A percentile compares a stretch with the other conserved stretches of the same genome.
These are phyloP conservation scores for Melanotaenia trifasciata DNA, from an alignment of 2,797 vertebrate genomes.

Conservation along the genomic window DNA sequence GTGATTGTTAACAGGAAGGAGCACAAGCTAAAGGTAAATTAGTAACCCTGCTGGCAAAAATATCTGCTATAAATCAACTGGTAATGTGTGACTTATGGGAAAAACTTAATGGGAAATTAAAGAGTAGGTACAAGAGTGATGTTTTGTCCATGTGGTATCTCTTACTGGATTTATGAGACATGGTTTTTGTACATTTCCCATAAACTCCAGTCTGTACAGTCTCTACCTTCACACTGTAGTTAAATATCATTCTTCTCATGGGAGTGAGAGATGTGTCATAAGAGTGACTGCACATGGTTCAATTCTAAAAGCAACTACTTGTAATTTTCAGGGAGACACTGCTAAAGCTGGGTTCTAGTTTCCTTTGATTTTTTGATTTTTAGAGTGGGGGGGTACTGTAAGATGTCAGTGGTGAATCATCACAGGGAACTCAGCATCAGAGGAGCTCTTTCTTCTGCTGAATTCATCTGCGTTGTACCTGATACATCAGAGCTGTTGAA, in stretches of 20 bases:
- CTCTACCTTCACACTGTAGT: conserved; percentile 49
- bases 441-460: neutral
- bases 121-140: neutral
- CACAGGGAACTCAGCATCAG: too few relatives aligned
- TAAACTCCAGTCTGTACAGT: conserved; percentile 15
- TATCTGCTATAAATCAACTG: too few relatives aligned
- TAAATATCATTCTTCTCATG: conserved; percentile 60
- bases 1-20: conserved; percentile 99
- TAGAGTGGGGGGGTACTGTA: fast-evolving
- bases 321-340: conserved; percentile 21
- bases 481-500: neutral
- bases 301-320: conserved; percentile 24
- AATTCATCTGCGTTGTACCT: neutral
- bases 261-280: conserved; percentile 64
- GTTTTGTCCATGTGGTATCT: neutral
- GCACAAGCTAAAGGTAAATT: conserved; percentile 92
- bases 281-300: conserved; percentile 21
- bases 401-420: too few relatives aligned
- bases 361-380: neutral
- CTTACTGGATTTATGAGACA: conserved; percentile 5
- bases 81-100: neutral
- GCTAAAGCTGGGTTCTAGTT: neutral
- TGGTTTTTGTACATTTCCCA: conserved; percentile 19
- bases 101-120: neutral
- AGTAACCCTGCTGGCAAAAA: neutral